A percentile compares a stretch with the other conserved stretches of the same genome.
These are phyloP conservation scores for Ceratina japonica DNA, from an alignment of 1,140 invertebrate genomes.

Conservation along the genomic window DNA sequence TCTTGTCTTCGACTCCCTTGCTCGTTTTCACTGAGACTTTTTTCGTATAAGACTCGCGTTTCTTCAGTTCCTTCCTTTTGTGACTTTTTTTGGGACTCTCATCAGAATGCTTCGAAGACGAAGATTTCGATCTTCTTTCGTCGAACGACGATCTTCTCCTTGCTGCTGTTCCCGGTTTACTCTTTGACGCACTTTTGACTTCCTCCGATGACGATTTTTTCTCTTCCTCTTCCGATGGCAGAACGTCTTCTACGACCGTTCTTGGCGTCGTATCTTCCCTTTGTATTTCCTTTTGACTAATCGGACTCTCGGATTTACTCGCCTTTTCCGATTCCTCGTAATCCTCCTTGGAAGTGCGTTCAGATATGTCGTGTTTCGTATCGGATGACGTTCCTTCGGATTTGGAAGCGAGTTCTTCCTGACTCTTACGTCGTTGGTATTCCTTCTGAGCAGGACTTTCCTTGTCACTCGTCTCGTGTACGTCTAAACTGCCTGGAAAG, in stretches of 20 bases:
- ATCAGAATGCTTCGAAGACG: slow-evolving; percentile 27
- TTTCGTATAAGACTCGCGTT: slow-evolving; percentile 6
- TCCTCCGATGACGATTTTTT: slow-evolving; percentile 1
- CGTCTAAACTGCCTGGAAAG: slow-evolving; percentile 53
- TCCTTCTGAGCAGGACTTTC: slow-evolving; percentile 40
- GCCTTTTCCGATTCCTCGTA: slow-evolving; percentile 43
- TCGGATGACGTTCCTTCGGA: slow-evolving; percentile 16
- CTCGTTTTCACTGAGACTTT: not conserved
- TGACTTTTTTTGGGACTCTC: slow-evolving; percentile 31
- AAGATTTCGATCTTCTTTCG: slow-evolving; percentile 38
- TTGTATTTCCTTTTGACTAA: not conserved
- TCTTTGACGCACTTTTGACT: slow-evolving; percentile 7
- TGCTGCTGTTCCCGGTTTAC: not conserved
- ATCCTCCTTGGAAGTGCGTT: slow-evolving; percentile 15
- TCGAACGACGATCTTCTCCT: slow-evolving; percentile 4
- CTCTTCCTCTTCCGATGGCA: slow-evolving; percentile 16
- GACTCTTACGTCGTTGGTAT: slow-evolving; percentile 59
- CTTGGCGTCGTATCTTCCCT: not conserved
- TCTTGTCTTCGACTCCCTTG: slow-evolving; percentile 12
- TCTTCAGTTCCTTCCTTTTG: slow-evolving; percentile 19
- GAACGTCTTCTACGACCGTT: slow-evolving; percentile 13
- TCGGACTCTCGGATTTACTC: slow-evolving; percentile 20
- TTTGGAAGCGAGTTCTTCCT: slow-evolving; percentile 36
- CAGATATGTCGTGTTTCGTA: slow-evolving; percentile 27
- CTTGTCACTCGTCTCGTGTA: slow-evolving; percentile 20